Base-by-base conservation (phyloP, 1,140 invertebrate species). In the Meloidogyne hapla region DNA sequence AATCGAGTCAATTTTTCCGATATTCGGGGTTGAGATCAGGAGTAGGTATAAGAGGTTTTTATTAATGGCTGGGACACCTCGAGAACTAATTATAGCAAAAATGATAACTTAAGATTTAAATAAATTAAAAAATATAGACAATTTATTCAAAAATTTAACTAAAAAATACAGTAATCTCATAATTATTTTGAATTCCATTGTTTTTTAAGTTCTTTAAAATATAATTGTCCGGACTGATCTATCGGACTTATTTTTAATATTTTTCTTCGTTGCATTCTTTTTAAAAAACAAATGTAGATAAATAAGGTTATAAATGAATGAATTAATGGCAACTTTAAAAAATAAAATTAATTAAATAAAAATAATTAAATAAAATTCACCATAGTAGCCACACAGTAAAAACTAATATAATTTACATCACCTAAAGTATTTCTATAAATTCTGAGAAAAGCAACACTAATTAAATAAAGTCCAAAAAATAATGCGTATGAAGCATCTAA, bases 401-500 rank as follows among this genome's bases (percentile, higher is more conserved):
- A 48, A 18, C 45, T 48, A 48, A 48, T 48, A 18, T 48, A 48
- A 18, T 48, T 15, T 18, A 48, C 45, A 48, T 48, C 45, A 5
- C 45, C 45, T 18, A 48, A 18, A 1, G 5, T 18, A 48, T 48
- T 5, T 48, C 70, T 56, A 62, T 64, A 72, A 28, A 64, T 40
- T 56, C 70, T 56, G 28, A 72, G 10, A 2, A 38, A 15, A 33
- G 48, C 33, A 8, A 42, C 70, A 12, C 42, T 23, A 15, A 62
- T 33, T 38, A 62, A 26, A 33, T 48, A 72, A 48, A 72, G 9
- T 23, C 42, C 42, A 62, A 56, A 72, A 15, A 72, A 25, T 38
- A 72, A 13, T 10, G 70, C 70, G 21, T 72, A 72, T n/a, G 70
- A 72, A 62, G 64, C 64, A 21, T 72, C 70, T 38, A 72, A 38